Evolutionary conservation across 2,888 invertebrate species (phyloP), one percentile per base, ranked within the genome.

Genomic region (Tinea pellionella): DNA sequence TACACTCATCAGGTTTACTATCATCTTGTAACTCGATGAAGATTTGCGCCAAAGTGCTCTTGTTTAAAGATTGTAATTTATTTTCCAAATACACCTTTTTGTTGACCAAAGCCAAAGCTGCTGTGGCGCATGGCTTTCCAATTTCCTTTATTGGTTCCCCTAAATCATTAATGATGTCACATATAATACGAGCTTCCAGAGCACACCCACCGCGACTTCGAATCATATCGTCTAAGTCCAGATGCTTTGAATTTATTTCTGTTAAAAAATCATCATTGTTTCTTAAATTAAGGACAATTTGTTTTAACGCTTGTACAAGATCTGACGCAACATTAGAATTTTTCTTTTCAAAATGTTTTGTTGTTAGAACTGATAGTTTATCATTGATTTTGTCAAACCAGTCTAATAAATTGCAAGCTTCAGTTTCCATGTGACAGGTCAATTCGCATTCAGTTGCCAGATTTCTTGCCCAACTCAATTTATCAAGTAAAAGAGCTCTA

Each of bases 341-440:
- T 47, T 13, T 68, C 16, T 75, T 61, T 62, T 75, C 75, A 16
- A 83, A 65, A 61, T 80, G 74, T 63, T 77, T 78, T 58, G 74
- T 73, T 19, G 84, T 61, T 53, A 67, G 67, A 9, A 72, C 65
- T n/a, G 78, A 70, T 19, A 84, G 62, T 19, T 67, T 73, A 68
- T 86, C 85, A 61, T 75, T 67, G 60, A 80, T 79, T 71, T 74
- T 79, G 65, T 87, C 87, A 55, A 82, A 61, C 84, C 84, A 87
- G 32, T 69, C 60, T 16, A 81, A 67, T 47, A 86, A 69, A 61
- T 84, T 77, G 51, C 82, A 76, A 1, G 67, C 63, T 53, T 67
- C 67, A 29, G 67, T 64, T 18, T 66, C 66, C 9, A 78, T 61
- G 64, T 78, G 72, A 4, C 74, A 32, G 60, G 65, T 70, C 64